phyloP scores from a whole-genome alignment of 2,888 invertebrate genomes.

The Polydrusus tereticollis region DNA sequence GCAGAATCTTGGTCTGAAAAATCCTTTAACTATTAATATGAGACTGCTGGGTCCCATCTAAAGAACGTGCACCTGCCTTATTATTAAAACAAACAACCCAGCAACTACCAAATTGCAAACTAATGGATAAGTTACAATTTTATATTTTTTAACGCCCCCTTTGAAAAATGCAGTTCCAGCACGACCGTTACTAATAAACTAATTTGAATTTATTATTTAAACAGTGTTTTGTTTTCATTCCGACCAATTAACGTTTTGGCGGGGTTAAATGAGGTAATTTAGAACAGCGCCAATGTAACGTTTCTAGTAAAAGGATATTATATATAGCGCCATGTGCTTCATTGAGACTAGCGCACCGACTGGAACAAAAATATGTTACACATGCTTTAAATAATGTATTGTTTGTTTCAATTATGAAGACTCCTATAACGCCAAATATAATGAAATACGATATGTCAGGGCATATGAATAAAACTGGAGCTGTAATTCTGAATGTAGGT shows the following conservation, averaged over 20 bases:
- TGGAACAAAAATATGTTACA: not conserved
- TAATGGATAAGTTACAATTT: too few species aligned
- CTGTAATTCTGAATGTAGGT: too few species aligned
- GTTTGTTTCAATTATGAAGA: not conserved
- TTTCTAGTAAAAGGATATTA: conserved; percentile 38
- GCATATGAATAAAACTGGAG: too few species aligned
- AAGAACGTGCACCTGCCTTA: too few species aligned
- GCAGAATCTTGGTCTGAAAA: too few species aligned
- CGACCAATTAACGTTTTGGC: conserved; percentile 41
- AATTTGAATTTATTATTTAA: conserved; percentile 34
- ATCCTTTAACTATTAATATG: too few species aligned
- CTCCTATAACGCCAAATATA: not conserved
- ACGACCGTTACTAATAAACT: conserved; percentile 27
- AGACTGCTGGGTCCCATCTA: too few species aligned
- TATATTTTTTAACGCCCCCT: too few species aligned
- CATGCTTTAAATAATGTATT: not conserved
- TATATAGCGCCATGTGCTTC: conserved; percentile 37
- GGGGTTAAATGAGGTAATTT: conserved; percentile 42
- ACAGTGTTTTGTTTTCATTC: conserved; percentile 36
- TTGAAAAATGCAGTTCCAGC: not conserved
- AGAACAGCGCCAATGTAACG: conserved; percentile 34
- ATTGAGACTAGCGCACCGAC: conserved; percentile 30
- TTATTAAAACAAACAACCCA: too few species aligned
- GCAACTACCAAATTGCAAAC: too few species aligned
- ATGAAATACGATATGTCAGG: not conserved